A percentile compares a stretch with the other conserved stretches of the same genome.
phyloP scores from a whole-genome alignment of 2,113 vertebrate species.

The Arvicanthis niloticus region DNA sequence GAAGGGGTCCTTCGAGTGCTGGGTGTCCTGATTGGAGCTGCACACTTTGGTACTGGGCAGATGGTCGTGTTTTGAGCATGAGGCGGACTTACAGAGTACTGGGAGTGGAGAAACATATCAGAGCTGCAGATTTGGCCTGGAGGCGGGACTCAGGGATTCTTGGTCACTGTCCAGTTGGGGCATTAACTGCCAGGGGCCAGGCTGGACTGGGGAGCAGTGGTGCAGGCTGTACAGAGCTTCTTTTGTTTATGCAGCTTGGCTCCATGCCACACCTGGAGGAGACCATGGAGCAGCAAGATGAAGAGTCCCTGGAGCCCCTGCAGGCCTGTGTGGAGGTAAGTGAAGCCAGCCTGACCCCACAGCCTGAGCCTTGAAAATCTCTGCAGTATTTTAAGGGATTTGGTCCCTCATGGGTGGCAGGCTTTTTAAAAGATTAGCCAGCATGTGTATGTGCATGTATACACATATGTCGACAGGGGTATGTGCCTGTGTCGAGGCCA shows the following conservation, averaged over 20 bases:
- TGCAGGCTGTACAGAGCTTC: not conserved
- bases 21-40: not conserved
- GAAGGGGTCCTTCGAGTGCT: not conserved
- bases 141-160: not conserved
- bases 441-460: too few relatives aligned
- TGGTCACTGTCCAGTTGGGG: not conserved
- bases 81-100: not conserved
- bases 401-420: not conserved
- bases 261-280: not conserved
- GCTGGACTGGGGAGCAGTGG: too few relatives aligned
- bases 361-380: not conserved
- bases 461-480: not conserved
- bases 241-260: not conserved
- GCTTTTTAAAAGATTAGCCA: not conserved
- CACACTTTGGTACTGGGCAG: not conserved
- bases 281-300: constrained; percentile 63
- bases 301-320: constrained; percentile 18
- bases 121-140: too few relatives aligned
- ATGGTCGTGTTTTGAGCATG: not conserved
- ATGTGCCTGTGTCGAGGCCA: not conserved
- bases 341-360: not conserved
- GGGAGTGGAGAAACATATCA: not conserved
- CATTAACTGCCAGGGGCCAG: not conserved
- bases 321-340: constrained; percentile 33
- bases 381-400: not conserved